phyloP scores from a whole-genome alignment of 2,888 invertebrate genomes.

The Scrobipalpa atriplicella region DNA sequence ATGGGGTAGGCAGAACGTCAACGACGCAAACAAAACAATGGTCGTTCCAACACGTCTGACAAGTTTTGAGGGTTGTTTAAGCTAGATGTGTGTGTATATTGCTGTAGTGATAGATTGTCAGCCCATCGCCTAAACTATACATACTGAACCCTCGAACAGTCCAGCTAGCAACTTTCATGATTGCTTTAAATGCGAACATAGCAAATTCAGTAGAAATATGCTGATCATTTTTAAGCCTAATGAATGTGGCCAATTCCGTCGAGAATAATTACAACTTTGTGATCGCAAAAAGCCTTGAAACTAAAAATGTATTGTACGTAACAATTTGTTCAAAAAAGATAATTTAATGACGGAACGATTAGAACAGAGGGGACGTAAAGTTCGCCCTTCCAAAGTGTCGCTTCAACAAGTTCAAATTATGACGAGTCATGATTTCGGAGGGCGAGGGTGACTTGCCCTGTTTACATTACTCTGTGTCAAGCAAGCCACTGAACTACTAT shows the following conservation, averaged over 20 bases:
- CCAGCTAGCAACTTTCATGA: too few relatives aligned
- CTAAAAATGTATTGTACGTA: conserved; percentile 18
- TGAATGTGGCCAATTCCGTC: not conserved
- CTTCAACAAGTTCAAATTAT: conserved; percentile 33
- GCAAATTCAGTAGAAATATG: too few relatives aligned
- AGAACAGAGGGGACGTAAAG: conserved; percentile 29
- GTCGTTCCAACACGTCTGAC: too few relatives aligned
- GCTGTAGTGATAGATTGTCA: too few relatives aligned
- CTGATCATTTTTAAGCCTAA: not conserved
- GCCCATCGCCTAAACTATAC: too few relatives aligned
- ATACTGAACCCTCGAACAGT: too few relatives aligned
- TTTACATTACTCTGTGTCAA: conserved; percentile 19
- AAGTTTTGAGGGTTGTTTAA: too few relatives aligned
- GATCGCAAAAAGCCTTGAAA: not conserved
- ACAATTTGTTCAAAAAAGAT: conserved; percentile 30
- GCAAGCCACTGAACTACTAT: not conserved
- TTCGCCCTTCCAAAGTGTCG: conserved; percentile 29
- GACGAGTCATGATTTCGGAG: conserved; percentile 31
- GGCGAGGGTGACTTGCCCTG: conserved; percentile 20
- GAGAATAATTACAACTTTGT: not conserved
- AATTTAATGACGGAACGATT: conserved; percentile 30
- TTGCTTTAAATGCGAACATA: too few relatives aligned
- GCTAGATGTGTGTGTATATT: too few relatives aligned
- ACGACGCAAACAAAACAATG: too few relatives aligned
- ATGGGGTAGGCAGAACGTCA: too few relatives aligned